Evolutionary conservation across 1,140 invertebrate species (phyloP), one percentile per base, ranked within the genome.

Genomic region (Heterodera schachtii): DNA sequence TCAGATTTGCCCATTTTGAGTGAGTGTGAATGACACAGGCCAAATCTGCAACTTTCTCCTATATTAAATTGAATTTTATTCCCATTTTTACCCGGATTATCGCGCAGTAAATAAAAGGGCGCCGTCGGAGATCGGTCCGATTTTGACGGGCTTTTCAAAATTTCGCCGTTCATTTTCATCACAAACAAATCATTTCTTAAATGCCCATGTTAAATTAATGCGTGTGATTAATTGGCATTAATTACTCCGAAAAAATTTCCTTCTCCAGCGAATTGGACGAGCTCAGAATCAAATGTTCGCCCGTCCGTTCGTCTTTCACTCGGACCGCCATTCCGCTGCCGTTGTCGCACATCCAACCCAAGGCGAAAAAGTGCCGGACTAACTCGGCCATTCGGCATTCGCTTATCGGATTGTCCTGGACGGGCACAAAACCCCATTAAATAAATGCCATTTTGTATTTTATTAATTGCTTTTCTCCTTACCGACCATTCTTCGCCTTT

Each of bases 1-100:
- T 11, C 69, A 71, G 19, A 46, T 71, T 71, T 21, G 41, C 31
- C 69, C 69, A 71, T 46, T 71, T 71, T 11, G 69, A 43, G 31
- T 71, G 69, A 5, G 69, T 71, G 69, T 71, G 69, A 46, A 71
- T 71, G 69, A 71, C 44, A 46, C 69, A 46, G 57, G 19, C 16
- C 57, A 64, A 19, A 19, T 64, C 57, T 64, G 19, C 11, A 52
- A 52, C 0, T 6, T 52, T 64, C 16, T 5, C 13, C 16, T 19
- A 3, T 64, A 19, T 19, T 3, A 64, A 60, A 16, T 19, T 19
- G 1, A 64, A 64, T 64, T 0, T 64, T 64, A 11, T 52, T 8
- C 6, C 6, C 11, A 19, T 16, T 0, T 60, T 60, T 19, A 64
- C 57, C 57, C 57, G 16, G 16, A 64, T 64, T 64, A 13, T 64